A percentile compares a stretch with the other conserved stretches of the same genome.
Conservation (phyloP, 23 tunicate genomes). For the Trididemnum nubilum region DNA sequence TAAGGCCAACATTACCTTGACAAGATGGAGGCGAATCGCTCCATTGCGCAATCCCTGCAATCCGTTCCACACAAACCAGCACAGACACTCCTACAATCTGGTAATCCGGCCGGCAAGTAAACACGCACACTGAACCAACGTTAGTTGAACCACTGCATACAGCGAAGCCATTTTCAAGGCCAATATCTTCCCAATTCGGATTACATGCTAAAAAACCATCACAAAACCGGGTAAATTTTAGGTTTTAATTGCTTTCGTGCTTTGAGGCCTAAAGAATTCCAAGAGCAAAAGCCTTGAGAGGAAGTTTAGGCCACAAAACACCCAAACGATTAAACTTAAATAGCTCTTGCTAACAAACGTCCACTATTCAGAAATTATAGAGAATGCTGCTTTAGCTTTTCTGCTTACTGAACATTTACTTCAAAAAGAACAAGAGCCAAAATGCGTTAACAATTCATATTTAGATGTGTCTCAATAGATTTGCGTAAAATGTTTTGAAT, state of each 20-base stretch:
- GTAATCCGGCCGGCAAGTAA: slow-evolving; percentile 32
- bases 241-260: background rate
- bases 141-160: slow-evolving; percentile 27
- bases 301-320: no score
- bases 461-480: no score
- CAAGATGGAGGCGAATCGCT: slow-evolving; percentile 33
- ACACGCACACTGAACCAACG: slow-evolving; percentile 38
- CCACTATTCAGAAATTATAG: no score
- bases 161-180: slow-evolving; percentile 38
- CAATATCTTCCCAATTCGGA: slow-evolving; percentile 38
- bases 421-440: no score
- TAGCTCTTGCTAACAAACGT: no score
- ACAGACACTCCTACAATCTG: slow-evolving; percentile 28
- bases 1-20: no score
- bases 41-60: slow-evolving; percentile 13
- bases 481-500: no score
- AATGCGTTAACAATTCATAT: no score
- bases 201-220: slow-evolving; percentile 22
- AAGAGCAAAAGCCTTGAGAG: no score
- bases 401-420: no score
- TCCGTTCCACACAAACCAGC: slow-evolving; percentile 6
- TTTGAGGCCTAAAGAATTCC: background rate
- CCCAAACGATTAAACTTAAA: no score
- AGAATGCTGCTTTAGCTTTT: no score
- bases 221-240: background rate